These are phyloP conservation scores for Tokudaia tokunoshimensis DNA, from an alignment of 2,797 vertebrate genomes.

Conservation along the genomic window DNA sequence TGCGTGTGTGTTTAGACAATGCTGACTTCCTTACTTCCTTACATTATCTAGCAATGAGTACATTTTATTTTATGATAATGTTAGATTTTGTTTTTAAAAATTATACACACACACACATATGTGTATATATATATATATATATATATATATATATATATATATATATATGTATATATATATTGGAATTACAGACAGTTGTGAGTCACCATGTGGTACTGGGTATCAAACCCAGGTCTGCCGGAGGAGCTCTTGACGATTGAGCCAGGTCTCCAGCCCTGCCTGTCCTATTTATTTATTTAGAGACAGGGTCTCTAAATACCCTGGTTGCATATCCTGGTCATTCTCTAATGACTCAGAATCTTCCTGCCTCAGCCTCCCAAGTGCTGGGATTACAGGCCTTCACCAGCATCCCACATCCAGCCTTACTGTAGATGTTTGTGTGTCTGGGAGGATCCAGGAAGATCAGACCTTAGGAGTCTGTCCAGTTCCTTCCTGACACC, in stretches of 20 bases:
- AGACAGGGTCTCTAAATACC: background rate
- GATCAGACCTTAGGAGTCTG: background rate
- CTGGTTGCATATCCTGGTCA: background rate
- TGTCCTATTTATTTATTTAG: background rate
- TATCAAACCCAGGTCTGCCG: background rate
- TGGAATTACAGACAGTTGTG: background rate
- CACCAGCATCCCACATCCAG: background rate
- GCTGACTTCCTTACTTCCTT: constrained; percentile 30
- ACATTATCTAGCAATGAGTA: background rate
- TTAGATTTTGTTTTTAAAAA: background rate
- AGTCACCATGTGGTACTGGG: background rate
- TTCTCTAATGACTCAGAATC: background rate
- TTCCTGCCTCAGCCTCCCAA: background rate
- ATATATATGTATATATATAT: too few species aligned
- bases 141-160: too few species aligned
- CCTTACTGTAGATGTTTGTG: background rate
- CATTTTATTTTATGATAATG: background rate
- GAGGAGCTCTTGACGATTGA: background rate
- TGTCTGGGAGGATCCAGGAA: background rate
- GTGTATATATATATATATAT: background rate
- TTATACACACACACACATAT: too few species aligned
- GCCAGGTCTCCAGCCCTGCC: background rate
- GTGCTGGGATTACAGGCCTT: background rate
- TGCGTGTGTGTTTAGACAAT: background rate
- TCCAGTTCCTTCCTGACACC: background rate